A percentile compares a stretch with the other conserved stretches of the same genome.
These are phyloP conservation scores for Microplitis manilae DNA, from an alignment of 2,888 invertebrate genomes.

Conservation along the genomic window DNA sequence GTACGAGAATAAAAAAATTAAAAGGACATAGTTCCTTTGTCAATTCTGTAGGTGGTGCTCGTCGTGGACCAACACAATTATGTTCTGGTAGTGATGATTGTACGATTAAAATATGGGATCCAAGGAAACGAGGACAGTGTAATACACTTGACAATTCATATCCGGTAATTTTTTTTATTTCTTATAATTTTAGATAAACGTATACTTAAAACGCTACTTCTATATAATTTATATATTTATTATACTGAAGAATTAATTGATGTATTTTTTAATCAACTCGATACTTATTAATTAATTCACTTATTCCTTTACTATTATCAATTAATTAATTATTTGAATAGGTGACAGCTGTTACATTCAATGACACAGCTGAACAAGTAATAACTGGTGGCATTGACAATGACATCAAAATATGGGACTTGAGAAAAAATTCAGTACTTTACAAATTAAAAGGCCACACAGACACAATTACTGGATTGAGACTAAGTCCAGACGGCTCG, in stretches of 20 bases:
- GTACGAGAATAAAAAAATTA: conserved; percentile 89
- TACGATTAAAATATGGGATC: conserved; percentile 94
- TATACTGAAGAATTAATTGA: too few species aligned
- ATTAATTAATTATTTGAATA: conserved; percentile 48
- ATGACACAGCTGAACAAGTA: conserved; percentile 95
- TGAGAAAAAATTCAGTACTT: conserved; percentile 87
- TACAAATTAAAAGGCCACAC: conserved; percentile 93
- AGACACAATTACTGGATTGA: conserved; percentile 94
- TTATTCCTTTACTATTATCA: conserved; percentile 1
- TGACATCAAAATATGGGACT: conserved; percentile 97
- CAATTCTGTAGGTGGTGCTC: conserved; percentile 81
- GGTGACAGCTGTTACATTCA: conserved; percentile 91
- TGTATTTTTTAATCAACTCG: neutral
- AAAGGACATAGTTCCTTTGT: conserved; percentile 88
- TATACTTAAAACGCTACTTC: too few species aligned
- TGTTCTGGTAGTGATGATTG: conserved; percentile 97
- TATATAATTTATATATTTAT: too few species aligned
- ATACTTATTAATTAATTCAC: neutral
- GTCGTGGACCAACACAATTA: conserved; percentile 91
- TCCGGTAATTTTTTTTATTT: conserved; percentile 73
- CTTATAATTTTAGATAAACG: neutral
- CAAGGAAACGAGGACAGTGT: conserved; percentile 86
- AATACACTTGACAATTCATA: conserved; percentile 81
- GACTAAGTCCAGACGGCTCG: conserved; percentile 88
- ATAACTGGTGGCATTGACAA: conserved; percentile 98